Base-by-base conservation (phyloP, 35 echinoderm and acorn worm species). In the Holothuria glaberrima region DNA sequence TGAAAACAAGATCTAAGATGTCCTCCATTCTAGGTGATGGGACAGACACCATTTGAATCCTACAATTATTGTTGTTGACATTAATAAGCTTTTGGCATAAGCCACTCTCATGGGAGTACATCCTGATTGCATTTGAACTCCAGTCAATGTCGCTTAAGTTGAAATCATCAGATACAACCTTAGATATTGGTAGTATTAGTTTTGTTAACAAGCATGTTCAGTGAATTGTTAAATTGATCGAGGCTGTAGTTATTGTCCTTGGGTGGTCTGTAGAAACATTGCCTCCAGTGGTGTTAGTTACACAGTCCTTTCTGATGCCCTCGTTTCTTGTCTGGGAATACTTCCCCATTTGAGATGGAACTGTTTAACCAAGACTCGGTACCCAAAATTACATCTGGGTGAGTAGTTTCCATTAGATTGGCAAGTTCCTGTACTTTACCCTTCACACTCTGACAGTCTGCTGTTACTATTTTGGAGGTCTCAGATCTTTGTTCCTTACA, bases 291-390 rank as follows among this genome's bases (percentile, higher is more conserved):
- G 60, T 90, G 32, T 85, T 71, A 61, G 77, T 44, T 48, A 12
- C 25, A 30, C 76, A 35, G 71, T 90, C 88, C 36, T 94, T 90
- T 20, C 86, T 72, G 36, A 90, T 63, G 27, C 85, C 88, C 22
- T 90, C 68, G 68, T 90, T 86, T 21, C 36, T n/a, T 71, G 24
- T 57, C 21, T 19, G 88, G 80, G 46, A 94, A 86, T 19, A 94
- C 45, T 44, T 93, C 92, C 21, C 33, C 52, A 20, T 59, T 71
- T 30, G 26, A 36, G 34, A 93, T 89, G n/a, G 29, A 46, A 28
- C 67, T 81, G 45, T 90, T 93, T 9, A 93, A 77, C 92, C 92
- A 93, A 10, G 92, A 80, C 77, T 93, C 92, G 19, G 75, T 83
- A 21, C 87, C 92, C 17, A 90, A 72, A 48, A 89, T 89, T 18